Base-by-base conservation (phyloP, 2,888 invertebrate genomes). In the Archips crataeganus region DNA sequence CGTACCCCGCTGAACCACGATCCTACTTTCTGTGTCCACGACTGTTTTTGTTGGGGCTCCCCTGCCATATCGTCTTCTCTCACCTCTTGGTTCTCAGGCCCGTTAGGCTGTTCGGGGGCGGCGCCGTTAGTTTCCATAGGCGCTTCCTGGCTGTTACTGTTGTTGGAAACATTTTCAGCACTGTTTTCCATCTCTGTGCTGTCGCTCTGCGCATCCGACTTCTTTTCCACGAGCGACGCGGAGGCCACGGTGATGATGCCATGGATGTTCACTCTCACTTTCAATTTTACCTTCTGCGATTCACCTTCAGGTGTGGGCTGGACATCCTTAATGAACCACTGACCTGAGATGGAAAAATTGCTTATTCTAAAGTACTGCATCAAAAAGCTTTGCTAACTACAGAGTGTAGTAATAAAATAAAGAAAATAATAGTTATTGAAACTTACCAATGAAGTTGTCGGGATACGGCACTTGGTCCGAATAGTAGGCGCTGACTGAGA, bases 251-350 rank as follows among this genome's bases (percentile, higher is more conserved):
- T 96, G 85, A 99, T 97, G 76, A 99, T 97, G 67, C 99, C 99
- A 89, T 99, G 97, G 66, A 98, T 95, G 94, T 99, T 99, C 70
- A 99, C 96, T 81, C 99, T 96, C 6, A 98, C 98, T 95, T 99
- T 99, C 4, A 99, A 97, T 93, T 99, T 99, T 1, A 99, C 97
- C 91, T 99, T 99, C 77, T 98, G 97, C n/a, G 97, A 96, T 84
- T 98, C 98, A 45, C 99, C 99, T 77, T 98, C 98, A 0, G 97
- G 91, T 42, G 97, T 97, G 4, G 99, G 98, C 81, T 97, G 97
- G 5, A 99, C 96, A 84, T 98, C 97, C 83, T 96, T 96, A 75
- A 98, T 96, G 64, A 95, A 93, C 96, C 97, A 98, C 74, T 95
- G 95, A 78, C 97, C 97, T 97, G 80, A 36, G 81, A 82, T 78